A percentile compares a stretch with the other conserved stretches of the same genome.
Conservation (phyloP, 2,888 invertebrate species). For the Lasioglossum malachurum region DNA sequence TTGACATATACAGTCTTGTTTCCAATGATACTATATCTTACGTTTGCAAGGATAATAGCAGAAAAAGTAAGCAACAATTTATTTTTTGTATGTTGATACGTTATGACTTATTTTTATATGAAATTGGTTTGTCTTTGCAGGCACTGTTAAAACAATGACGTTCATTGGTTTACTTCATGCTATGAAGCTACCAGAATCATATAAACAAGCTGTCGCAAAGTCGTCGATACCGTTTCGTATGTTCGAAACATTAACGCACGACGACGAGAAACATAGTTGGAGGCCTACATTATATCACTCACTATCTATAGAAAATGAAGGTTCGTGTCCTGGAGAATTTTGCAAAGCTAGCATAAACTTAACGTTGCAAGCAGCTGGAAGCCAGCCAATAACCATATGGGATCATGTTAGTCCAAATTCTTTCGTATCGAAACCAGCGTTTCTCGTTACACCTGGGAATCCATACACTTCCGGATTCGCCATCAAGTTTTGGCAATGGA, state of each 20-base stretch:
- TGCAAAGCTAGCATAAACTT: constrained; percentile 86
- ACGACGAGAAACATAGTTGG: constrained; percentile 67
- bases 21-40: constrained; percentile 74
- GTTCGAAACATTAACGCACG: constrained; percentile 48
- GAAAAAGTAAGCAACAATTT: constrained; percentile 71
- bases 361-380: constrained; percentile 86
- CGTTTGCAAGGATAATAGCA: constrained; percentile 73
- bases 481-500: constrained; percentile 94
- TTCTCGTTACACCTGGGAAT: constrained; percentile 86
- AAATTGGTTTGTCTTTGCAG: constrained; percentile 46
- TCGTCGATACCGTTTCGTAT: constrained; percentile 33
- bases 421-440: constrained; percentile 90
- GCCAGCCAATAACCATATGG: constrained; percentile 86
- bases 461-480: constrained; percentile 90
- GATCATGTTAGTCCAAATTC: constrained; percentile 88
- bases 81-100: not conserved
- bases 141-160: constrained; percentile 52
- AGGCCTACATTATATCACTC: constrained; percentile 76
- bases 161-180: constrained; percentile 55
- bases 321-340: constrained; percentile 89
- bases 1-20: constrained; percentile 75
- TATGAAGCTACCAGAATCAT: constrained; percentile 41
- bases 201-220: constrained; percentile 35
- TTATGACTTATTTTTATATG: not conserved
- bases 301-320: constrained; percentile 90